These are phyloP conservation scores for Poecilia latipinna DNA, from an alignment of 2,113 vertebrate genomes.

Conservation along the genomic window DNA sequence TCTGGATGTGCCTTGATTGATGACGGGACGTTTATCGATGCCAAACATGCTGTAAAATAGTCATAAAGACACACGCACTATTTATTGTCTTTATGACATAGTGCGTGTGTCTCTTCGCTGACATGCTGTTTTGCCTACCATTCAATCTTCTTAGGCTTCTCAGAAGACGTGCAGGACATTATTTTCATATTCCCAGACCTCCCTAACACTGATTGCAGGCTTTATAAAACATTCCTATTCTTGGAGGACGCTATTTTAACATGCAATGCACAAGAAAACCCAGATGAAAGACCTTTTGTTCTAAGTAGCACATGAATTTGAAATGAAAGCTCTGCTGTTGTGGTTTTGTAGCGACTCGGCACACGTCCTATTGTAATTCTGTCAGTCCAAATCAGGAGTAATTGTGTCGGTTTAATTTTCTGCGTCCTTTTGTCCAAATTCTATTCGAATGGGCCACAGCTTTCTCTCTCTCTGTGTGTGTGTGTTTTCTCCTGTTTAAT, in stretches of 20 bases:
- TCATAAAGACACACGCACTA: too few species aligned
- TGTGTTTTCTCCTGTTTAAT: constrained; percentile 9
- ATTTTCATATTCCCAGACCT: constrained; percentile 44
- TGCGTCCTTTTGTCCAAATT: constrained; percentile 25
- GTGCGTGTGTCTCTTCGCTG: constrained; percentile 7
- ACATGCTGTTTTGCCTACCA: constrained; percentile 25
- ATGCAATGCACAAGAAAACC: constrained; percentile 32
- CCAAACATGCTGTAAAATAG: background rate
- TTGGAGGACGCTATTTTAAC: constrained; percentile 43
- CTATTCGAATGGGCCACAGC: constrained; percentile 44
- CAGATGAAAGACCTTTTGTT: constrained; percentile 59
- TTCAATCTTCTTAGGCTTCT: constrained; percentile 24
- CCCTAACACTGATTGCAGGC: constrained; percentile 49
- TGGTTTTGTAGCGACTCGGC: constrained; percentile 23
- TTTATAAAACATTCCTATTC: constrained; percentile 47
- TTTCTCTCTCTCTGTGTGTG: constrained; percentile 12
- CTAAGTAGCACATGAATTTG: constrained; percentile 36
- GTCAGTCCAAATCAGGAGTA: constrained; percentile 41
- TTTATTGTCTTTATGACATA: constrained; percentile 17
- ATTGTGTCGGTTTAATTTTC: constrained; percentile 47
- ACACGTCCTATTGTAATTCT: constrained; percentile 46
- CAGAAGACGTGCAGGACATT: constrained; percentile 17
- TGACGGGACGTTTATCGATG: background rate
- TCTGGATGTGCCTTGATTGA: background rate
- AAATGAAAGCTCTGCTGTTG: constrained; percentile 37